Evolutionary conservation across 2,797 vertebrate species (phyloP), one percentile per base, ranked within the genome.

Genomic region (Pseudochaenichthys georgianus): DNA sequence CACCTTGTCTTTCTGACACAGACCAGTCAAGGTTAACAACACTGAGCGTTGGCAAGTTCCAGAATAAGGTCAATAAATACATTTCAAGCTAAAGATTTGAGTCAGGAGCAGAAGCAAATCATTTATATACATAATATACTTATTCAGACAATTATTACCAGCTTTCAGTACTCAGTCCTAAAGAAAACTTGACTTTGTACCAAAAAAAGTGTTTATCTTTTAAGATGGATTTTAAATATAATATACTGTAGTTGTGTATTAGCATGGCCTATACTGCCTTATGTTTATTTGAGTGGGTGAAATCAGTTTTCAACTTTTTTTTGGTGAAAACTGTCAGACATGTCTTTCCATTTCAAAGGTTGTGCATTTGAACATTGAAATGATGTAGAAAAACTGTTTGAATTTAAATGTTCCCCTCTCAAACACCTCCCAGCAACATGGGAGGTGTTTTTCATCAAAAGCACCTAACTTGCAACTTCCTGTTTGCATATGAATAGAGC

Each of bases 1-100:
- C 77, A 96, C 94, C 57, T 91, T 95, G 78, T 96, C 95, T 80
- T 95, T 96, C 96, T 96, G 85, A 81, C 60, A 64, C 16, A 57
- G 17, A 53, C 5, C 9, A 53, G 87, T 94, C 68, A 94, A 90
- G 87, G 82, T 71, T 73, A 70, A 63, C 21, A 70, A 19, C 11
- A 17, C 15, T 21, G 57, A 9, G 9, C 13, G 55, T 13, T 23
- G 42, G 13, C 9, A 61, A 23, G 60, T 57, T 80, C 66, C n/a
- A 46, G 9, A 52, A 19, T 34, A 51, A 31, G 1, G 50, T 5
- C 15, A 46, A 16, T 16, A n/a, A 47, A 41, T n/a, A 54, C 5
- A 38, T 21, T 15, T n/a, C 13, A 53, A 60, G 11, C n/a, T 61
- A 5, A 63, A 45, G 13, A 55, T 63, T 6, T 16, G n/a, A 46